Percentiles rank a stretch among this genome's conserved stretches.
Evolutionary conservation across 2,797 vertebrate species (phyloP).

Genomic region (Cyclopterus lumpus): DNA sequence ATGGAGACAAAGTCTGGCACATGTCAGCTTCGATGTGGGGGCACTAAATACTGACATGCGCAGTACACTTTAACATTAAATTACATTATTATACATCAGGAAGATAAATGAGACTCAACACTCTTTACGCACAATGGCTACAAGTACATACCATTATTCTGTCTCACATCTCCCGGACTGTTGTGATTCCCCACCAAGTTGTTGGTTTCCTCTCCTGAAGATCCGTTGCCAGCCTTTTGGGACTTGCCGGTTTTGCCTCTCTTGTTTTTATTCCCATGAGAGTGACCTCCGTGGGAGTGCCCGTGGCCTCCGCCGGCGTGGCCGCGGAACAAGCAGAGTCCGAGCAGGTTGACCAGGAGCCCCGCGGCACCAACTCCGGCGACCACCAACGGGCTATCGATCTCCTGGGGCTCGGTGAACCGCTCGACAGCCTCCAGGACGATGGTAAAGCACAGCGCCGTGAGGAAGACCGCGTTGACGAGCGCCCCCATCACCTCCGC

Average conservation of each 20-base stretch:
- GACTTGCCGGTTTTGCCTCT: slow-evolving; percentile 73
- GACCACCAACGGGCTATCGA: slow-evolving; percentile 89
- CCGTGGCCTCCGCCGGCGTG: slow-evolving; percentile 88
- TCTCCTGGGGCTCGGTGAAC: slow-evolving; percentile 93
- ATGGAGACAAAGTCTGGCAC: slow-evolving; percentile 28
- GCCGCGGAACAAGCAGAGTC: slow-evolving; percentile 93
- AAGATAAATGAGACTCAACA: neutral
- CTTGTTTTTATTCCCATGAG: slow-evolving; percentile 82
- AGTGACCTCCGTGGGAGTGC: slow-evolving; percentile 82
- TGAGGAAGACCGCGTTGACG: slow-evolving; percentile 97
- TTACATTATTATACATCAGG: neutral
- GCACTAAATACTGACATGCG: neutral
- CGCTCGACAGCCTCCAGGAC: slow-evolving; percentile 95
- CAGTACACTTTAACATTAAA: neutral
- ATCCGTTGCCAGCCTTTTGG: slow-evolving; percentile 72
- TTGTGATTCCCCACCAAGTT: slow-evolving; percentile 89
- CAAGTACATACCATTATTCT: slow-evolving; percentile 58
- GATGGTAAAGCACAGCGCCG: slow-evolving; percentile 97
- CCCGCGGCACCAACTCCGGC: slow-evolving; percentile 90
- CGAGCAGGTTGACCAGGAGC: slow-evolving; percentile 92
- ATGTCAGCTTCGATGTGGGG: slow-evolving; percentile 13
- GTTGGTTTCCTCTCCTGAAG: slow-evolving; percentile 91
- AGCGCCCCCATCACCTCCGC: slow-evolving; percentile 99
- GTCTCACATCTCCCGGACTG: slow-evolving; percentile 85
- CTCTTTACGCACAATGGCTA: neutral